A percentile compares a stretch with the other conserved stretches of the same genome.
Conservation (phyloP, 2,113 vertebrate species). For the Lagenorhynchus albirostris region DNA sequence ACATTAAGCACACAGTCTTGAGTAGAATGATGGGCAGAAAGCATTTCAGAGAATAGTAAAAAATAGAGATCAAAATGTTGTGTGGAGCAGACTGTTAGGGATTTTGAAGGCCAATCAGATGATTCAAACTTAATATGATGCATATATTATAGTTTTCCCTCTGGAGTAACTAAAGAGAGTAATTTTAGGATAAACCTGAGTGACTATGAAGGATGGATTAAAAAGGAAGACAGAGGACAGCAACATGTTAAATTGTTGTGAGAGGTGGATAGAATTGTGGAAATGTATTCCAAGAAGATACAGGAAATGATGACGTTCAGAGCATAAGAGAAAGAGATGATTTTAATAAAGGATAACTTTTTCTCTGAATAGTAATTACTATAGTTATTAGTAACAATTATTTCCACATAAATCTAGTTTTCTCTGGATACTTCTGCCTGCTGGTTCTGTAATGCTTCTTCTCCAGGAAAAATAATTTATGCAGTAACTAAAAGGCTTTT, state of each 20-base stretch:
- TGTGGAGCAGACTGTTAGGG: not conserved
- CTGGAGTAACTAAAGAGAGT: not conserved
- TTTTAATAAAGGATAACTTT: not conserved
- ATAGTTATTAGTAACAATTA: constrained; percentile 33
- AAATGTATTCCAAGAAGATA: not conserved
- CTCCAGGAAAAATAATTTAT: constrained; percentile 14
- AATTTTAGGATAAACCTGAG: constrained; percentile 1
- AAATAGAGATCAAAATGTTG: not conserved
- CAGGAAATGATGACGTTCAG: not conserved
- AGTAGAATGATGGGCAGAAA: not conserved
- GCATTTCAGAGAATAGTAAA: not conserved
- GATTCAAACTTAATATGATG: not conserved
- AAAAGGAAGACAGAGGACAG: not conserved
- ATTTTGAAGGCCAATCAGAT: not conserved
- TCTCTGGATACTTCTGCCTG: not conserved
- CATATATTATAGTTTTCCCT: not conserved
- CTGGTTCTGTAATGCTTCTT: not conserved
- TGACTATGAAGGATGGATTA: not conserved
- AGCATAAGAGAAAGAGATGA: not conserved
- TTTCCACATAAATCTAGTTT: constrained; percentile 32
- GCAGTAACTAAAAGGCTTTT: not conserved
- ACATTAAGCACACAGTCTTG: not conserved
- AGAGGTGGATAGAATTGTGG: not conserved
- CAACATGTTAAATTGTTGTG: not conserved
- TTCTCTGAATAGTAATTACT: constrained; percentile 22